Evolutionary conservation across 2,797 vertebrate genomes (phyloP), one percentile per base, ranked within the genome.

Genomic region (Trematomus bernacchii): DNA sequence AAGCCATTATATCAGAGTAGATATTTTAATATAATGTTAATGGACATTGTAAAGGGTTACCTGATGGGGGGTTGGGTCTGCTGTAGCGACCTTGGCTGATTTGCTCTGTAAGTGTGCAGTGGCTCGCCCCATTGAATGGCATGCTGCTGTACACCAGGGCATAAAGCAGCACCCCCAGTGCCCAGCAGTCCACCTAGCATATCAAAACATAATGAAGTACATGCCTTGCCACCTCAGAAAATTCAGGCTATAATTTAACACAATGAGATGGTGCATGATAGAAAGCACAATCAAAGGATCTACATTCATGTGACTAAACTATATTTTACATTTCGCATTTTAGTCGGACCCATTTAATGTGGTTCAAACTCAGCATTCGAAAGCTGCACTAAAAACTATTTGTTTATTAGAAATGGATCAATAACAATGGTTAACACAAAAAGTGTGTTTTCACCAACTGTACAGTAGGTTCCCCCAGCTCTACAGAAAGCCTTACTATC

Each of bases 111-210:
- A 97, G 94, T 2, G 79, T 85, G 46, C 89, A 79, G 74, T 95
- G 94, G 79, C 89, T 95, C 40, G 87, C 88, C 3, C 95, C 95
- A 68, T 96, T 95, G 42, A 97, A 97, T 1, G 96, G 96, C 96
- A 97, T 96, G 73, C 93, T 96, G 83, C 96, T 95, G 69, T 96
- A 96, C 43, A 96, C 93, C 73, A 97, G 78, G 0, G 96, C 92
- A 40, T 96, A 97, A 4, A 97, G 90, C 81, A 97, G 79, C 58
- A 97, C 96, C 2, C 96, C 96, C 61, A 97, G 89, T 0, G 96
- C 95, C 96, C 96, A 97, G 91, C 96, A 96, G 89, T 97, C 96
- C 75, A 97, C 96, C 96, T 97, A 64, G 40, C 43, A 80, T 8
- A 71, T 53, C 78, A 13, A 74, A 46, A 76, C 10, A 61, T 5